Conservation (phyloP, 2,113 vertebrate species). For the Platysternon megacephalum region DNA sequence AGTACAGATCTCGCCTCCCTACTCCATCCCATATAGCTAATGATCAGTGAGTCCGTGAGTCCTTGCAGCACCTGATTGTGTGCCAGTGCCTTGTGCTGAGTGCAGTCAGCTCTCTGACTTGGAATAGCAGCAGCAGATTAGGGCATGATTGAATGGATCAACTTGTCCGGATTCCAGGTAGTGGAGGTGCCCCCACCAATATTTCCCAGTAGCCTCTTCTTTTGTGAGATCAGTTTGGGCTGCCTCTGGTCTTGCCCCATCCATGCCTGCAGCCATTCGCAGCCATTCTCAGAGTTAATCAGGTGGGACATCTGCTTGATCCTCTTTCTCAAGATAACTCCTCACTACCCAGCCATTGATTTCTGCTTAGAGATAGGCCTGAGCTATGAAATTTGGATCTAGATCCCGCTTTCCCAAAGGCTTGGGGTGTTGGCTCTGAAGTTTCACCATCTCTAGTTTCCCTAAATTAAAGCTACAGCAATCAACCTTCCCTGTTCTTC, state of each 20-base stretch:
- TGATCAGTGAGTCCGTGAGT: neutral
- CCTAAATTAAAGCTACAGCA: neutral
- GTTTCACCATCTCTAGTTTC: neutral
- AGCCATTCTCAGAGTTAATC: neutral
- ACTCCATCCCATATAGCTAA: neutral
- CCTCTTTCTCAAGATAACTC: neutral
- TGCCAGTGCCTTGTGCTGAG: neutral
- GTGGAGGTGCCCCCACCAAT: neutral
- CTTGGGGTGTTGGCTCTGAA: neutral
- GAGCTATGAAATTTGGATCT: neutral
- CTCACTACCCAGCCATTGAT: neutral
- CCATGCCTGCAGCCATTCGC: neutral
- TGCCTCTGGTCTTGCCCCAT: neutral
- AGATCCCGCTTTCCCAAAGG: neutral
- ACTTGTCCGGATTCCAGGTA: neutral
- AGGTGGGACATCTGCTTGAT: neutral
- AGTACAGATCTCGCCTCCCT: neutral
- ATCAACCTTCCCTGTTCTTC: neutral
- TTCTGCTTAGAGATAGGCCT: neutral
- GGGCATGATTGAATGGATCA: neutral
- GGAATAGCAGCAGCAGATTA: neutral
- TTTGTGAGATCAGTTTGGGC: neutral
- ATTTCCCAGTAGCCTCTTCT: neutral
- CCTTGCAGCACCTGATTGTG: too few species aligned
- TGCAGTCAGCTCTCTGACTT: neutral